These are phyloP conservation scores for Muscicapa adusta DNA, from an alignment of 2,113 vertebrate species.

Conservation along the genomic window DNA sequence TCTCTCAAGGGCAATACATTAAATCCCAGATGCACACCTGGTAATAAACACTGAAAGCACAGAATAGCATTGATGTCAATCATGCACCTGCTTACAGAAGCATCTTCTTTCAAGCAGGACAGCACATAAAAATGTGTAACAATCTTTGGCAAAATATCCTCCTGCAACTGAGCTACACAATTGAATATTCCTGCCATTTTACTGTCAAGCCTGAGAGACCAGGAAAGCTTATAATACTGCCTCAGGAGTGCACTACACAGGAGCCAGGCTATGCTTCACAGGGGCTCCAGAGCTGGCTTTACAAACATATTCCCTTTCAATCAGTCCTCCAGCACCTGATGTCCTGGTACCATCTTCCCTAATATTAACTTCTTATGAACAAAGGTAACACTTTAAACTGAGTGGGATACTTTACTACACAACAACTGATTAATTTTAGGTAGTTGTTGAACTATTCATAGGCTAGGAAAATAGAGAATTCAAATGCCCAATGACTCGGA, in stretches of 20 bases:
- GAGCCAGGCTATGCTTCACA: background rate
- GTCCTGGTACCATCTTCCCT: background rate
- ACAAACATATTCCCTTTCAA: background rate
- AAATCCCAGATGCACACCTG: background rate
- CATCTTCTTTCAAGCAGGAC: background rate
- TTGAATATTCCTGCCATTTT: background rate
- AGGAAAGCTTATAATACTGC: background rate
- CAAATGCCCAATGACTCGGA: fast-evolving
- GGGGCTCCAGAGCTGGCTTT: background rate
- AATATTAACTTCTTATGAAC: background rate
- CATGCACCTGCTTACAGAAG: background rate
- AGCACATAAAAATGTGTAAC: fast-evolving
- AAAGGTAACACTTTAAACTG: background rate
- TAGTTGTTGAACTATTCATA: background rate
- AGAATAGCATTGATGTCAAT: background rate
- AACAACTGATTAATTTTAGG: background rate
- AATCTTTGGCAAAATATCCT: background rate
- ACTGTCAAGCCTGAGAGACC: background rate
- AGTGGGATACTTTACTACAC: background rate
- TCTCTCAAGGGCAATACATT: background rate
- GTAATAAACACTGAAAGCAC: background rate
- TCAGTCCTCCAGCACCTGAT: background rate
- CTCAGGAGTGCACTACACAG: background rate
- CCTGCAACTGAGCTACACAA: background rate
- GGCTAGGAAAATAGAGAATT: background rate